A percentile compares a stretch with the other conserved stretches of the same genome.
These are phyloP conservation scores for Oscheius onirici DNA, from an alignment of 2,888 invertebrate species.

Conservation along the genomic window DNA sequence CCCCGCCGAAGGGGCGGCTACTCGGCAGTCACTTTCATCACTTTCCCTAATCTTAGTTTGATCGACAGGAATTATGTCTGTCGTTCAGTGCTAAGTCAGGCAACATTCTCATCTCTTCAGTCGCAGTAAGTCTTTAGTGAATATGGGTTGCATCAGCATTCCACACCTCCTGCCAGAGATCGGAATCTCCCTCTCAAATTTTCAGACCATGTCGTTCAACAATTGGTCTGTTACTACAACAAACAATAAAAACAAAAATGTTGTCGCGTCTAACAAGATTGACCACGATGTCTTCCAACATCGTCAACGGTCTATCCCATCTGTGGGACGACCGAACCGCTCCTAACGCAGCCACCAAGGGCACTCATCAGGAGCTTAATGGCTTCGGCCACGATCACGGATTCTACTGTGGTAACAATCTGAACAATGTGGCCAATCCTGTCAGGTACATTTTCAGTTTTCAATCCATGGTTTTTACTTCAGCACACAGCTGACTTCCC, in stretches of 20 bases:
- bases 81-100: slow-evolving; percentile 33
- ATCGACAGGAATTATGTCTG: slow-evolving; percentile 23
- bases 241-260: slow-evolving; percentile 14
- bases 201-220: slow-evolving; percentile 28
- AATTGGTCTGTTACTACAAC: slow-evolving; percentile 1
- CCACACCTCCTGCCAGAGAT: no score
- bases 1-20: slow-evolving; percentile 8
- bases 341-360: slow-evolving; percentile 26
- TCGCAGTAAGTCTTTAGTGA: slow-evolving; percentile 19
- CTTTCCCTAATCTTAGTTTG: slow-evolving; percentile 15
- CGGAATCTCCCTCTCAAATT: not conserved
- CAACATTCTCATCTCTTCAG: not conserved
- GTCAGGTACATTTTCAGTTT: not conserved
- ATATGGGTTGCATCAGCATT: not conserved
- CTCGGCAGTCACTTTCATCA: slow-evolving; percentile 9
- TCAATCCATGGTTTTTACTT: not conserved
- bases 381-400: slow-evolving; percentile 25
- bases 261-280: slow-evolving; percentile 31
- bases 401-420: slow-evolving; percentile 17
- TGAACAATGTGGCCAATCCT: slow-evolving; percentile 3
- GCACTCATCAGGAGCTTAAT: not conserved
- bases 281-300: slow-evolving; percentile 30
- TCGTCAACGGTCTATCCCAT: slow-evolving; percentile 27
- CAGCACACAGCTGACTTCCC: not conserved
- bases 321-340: slow-evolving; percentile 34